These are phyloP conservation scores for Leptogaster cylindrica DNA, from an alignment of 2,888 invertebrate genomes.

Conservation along the genomic window DNA sequence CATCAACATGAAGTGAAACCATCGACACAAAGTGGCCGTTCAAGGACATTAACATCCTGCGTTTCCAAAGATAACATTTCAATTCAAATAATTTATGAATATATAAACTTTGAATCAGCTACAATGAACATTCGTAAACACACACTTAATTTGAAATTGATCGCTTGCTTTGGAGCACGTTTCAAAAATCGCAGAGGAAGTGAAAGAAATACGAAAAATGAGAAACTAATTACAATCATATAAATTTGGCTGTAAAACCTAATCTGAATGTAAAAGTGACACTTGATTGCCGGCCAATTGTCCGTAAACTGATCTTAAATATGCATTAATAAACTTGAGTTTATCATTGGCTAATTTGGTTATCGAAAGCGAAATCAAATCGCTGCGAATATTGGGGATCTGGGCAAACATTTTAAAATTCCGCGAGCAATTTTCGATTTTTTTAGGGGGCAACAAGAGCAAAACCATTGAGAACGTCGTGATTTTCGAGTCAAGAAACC, in stretches of 20 bases:
- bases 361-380: slow-evolving; percentile 32
- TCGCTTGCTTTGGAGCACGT: too few relatives aligned
- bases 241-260: slow-evolving; percentile 9
- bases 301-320: not conserved
- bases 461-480: not conserved
- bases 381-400: not conserved
- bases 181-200: too few relatives aligned
- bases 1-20: too few relatives aligned
- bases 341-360: not conserved
- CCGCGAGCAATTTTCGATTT: not conserved
- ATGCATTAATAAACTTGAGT: not conserved
- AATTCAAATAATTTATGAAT: too few relatives aligned
- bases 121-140: too few relatives aligned
- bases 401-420: slow-evolving; percentile 19
- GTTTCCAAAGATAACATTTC: too few relatives aligned
- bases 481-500: slow-evolving; percentile 19
- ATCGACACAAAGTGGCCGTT: too few relatives aligned
- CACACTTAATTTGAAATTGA: too few relatives aligned
- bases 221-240: not conserved
- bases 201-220: too few relatives aligned
- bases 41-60: too few relatives aligned
- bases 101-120: too few relatives aligned
- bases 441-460: not conserved
- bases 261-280: slow-evolving; percentile 28
- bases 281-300: slow-evolving; percentile 11